Conservation (phyloP, 2,797 vertebrate species). For the Scomberomorus guttatus region DNA sequence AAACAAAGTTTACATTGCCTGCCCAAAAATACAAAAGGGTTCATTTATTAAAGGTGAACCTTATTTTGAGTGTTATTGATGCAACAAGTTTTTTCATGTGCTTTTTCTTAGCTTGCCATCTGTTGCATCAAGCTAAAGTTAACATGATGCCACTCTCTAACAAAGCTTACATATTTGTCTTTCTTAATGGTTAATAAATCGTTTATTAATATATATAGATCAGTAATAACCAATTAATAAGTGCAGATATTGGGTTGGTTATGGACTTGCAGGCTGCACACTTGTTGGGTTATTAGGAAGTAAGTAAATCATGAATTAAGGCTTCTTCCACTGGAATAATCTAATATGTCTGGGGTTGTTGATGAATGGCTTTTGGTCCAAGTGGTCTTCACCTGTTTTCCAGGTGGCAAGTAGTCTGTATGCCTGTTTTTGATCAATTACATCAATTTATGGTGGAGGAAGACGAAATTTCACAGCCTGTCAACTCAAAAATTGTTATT, state of each 20-base stretch:
- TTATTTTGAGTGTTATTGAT: neutral
- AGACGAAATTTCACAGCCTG: neutral
- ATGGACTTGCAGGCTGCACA: neutral
- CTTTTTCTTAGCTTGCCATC: neutral
- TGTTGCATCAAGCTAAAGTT: neutral
- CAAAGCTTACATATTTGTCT: neutral
- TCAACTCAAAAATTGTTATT: neutral
- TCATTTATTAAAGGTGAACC: neutral
- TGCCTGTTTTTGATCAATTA: too few species aligned
- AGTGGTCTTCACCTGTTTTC: neutral
- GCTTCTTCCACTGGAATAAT: neutral
- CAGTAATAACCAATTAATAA: neutral
- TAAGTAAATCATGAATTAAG: conserved; percentile 18
- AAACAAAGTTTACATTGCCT: conserved; percentile 3
- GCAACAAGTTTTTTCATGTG: neutral
- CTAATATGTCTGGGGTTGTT: neutral
- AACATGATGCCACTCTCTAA: neutral
- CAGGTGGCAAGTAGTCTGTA: neutral
- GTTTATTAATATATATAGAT: neutral
- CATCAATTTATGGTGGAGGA: neutral
- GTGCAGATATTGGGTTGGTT: neutral
- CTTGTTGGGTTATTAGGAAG: neutral
- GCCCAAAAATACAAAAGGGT: conserved; percentile 14
- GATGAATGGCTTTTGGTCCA: neutral
- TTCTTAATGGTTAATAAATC: neutral